These are phyloP conservation scores for Hypanus sabinus DNA, from an alignment of 2,113 vertebrate species.

Conservation along the genomic window DNA sequence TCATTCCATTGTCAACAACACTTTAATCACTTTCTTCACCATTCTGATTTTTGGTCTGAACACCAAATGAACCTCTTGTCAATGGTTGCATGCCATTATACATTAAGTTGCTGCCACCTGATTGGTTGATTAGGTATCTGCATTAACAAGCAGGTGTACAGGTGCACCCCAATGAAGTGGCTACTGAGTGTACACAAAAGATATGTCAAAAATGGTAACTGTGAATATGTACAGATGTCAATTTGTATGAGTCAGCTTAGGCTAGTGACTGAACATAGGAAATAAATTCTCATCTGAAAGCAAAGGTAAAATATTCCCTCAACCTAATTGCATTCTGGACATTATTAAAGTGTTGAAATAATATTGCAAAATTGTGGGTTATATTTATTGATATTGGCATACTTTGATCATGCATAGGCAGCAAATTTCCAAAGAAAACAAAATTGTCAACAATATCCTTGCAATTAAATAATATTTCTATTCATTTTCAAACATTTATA, in stretches of 20 bases:
- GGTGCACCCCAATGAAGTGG: too few relatives aligned
- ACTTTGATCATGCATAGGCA: not conserved
- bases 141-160: too few relatives aligned
- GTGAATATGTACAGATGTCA: not conserved
- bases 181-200: not conserved
- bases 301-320: not conserved
- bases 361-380: not conserved
- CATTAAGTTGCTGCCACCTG: too few relatives aligned
- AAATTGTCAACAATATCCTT: not conserved
- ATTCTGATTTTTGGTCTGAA: too few relatives aligned
- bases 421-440: not conserved
- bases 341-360: not conserved
- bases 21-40: too few relatives aligned
- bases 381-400: not conserved
- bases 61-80: too few relatives aligned
- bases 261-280: not conserved
- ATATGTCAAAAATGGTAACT: not conserved
- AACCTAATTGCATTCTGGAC: not conserved
- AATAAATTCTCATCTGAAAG: not conserved
- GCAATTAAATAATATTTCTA: not conserved
- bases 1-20: too few relatives aligned
- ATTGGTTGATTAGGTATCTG: too few relatives aligned
- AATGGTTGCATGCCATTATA: too few relatives aligned
- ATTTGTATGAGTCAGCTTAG: not conserved
- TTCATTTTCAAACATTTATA: not conserved